Evolutionary conservation across 2,113 vertebrate species (phyloP).

Genomic region (Bambusicola thoracicus): DNA sequence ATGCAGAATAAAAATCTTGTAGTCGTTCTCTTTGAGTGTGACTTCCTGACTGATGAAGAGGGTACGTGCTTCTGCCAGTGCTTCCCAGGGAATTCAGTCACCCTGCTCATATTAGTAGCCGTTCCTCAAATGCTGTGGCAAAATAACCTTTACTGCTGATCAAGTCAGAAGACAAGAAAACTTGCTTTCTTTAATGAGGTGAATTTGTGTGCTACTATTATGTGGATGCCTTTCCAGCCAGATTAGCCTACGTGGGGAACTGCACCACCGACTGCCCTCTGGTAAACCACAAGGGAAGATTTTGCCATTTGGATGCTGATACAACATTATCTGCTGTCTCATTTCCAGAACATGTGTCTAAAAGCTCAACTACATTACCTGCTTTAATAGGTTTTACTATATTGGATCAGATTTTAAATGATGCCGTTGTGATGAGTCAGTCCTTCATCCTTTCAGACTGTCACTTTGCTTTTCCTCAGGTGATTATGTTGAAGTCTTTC

Average conservation of each 20-base stretch:
- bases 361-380: background rate
- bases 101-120: background rate
- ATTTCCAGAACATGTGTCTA: background rate
- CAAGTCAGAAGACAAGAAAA: background rate
- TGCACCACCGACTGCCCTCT: background rate
- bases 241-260: fast-evolving
- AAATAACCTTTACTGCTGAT: background rate
- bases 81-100: background rate
- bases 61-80: background rate
- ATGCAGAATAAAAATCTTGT: background rate
- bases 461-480: background rate
- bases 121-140: background rate
- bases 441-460: background rate
- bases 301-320: background rate
- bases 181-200: background rate
- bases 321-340: background rate
- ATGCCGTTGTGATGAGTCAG: background rate
- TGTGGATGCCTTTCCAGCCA: background rate
- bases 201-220: fast-evolving
- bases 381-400: background rate
- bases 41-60: background rate
- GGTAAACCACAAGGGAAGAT: background rate
- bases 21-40: background rate
- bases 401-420: background rate
- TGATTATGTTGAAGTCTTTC: background rate